phyloP scores from a whole-genome alignment of 1,140 invertebrate genomes.

The Drosophila tropicalis region DNA sequence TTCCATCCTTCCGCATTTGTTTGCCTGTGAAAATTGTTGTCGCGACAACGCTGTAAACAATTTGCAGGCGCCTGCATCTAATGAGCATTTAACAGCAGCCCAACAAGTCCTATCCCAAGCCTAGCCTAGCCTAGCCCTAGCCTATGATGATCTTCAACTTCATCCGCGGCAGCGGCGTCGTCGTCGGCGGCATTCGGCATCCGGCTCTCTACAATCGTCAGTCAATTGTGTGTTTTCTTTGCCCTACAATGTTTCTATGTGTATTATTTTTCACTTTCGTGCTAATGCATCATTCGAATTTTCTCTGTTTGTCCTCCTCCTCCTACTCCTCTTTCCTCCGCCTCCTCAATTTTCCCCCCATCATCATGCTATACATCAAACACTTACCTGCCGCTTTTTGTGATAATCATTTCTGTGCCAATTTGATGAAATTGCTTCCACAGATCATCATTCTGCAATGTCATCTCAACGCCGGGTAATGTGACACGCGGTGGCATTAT shows the following conservation, averaged over 20 bases:
- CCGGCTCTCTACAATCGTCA: slow-evolving; percentile 32
- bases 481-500: slow-evolving; percentile 76
- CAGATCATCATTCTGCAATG: slow-evolving; percentile 94
- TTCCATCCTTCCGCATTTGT: slow-evolving; percentile 71
- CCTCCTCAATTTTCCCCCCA: background rate
- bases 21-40: slow-evolving; percentile 81
- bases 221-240: slow-evolving; percentile 62
- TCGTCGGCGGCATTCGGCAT: background rate
- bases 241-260: slow-evolving; percentile 40
- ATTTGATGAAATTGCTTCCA: slow-evolving; percentile 98
- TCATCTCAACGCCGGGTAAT: slow-evolving; percentile 83
- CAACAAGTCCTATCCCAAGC: slow-evolving; percentile 15
- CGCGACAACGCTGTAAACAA: slow-evolving; percentile 80
- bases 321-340: background rate
- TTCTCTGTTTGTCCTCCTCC: slow-evolving; percentile 25
- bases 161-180: slow-evolving; percentile 14
- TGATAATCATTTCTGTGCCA: slow-evolving; percentile 99
- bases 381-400: slow-evolving; percentile 96
- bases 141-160: slow-evolving; percentile 10
- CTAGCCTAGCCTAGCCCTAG: background rate
- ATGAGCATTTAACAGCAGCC: slow-evolving; percentile 76
- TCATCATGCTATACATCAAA: slow-evolving; percentile 2
- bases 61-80: slow-evolving; percentile 80
- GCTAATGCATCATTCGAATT: slow-evolving; percentile 62
- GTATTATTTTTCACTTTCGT: slow-evolving; percentile 70